Evolutionary conservation across 2,113 vertebrate species (phyloP), one percentile per base, ranked within the genome.

Genomic region (Pimephales promelas): DNA sequence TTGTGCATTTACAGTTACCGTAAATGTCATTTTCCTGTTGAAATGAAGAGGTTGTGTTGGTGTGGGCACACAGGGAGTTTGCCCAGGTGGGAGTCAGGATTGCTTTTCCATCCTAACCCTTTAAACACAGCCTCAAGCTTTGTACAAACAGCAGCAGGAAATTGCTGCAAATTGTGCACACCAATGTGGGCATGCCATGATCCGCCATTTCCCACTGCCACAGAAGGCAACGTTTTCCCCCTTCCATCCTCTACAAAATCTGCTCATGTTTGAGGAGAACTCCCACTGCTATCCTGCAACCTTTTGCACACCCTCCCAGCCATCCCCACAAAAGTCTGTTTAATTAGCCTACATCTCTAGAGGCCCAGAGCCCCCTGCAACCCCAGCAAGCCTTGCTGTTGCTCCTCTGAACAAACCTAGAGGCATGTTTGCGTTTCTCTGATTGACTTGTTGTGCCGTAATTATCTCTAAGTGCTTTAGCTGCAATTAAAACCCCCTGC

Each of bases 81-180:
- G 68, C 64, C 80, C 36, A 4, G 26, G 24, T 20, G 74, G 62
- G 62, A 77, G 59, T 28, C 86, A 81, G 82, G 84, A 83, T 85
- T 79, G 61, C 76, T 84, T 88, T 86, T 86, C 81, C 75, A 87
- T 83, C 83, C 85, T 82, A 87, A 83, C 77, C 78, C 79, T 87
- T 72, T 79, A 78, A 91, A 88, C 18, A 73, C 86, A 85, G 84
- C 91, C 91, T 82, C 86, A 83, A 90, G 88, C 79, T 4, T 86
- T 90, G 81, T 78, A 82, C 83, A 89, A 90, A 89, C 89, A 90
- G 84, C 85, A 54, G 86, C 88, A 92, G 90, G 89, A 92, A 92
- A 93, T 92, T 82, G 84, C 83, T 84, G 59, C 76, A 88, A 90
- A 91, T 89, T 89, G 85, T 85, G 81, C 70, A 86, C 86, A 89